Percentiles rank a stretch among this genome's conserved stretches.
phyloP scores from a whole-genome alignment of 2,888 invertebrate species.

The Liposcelis brunnea region DNA sequence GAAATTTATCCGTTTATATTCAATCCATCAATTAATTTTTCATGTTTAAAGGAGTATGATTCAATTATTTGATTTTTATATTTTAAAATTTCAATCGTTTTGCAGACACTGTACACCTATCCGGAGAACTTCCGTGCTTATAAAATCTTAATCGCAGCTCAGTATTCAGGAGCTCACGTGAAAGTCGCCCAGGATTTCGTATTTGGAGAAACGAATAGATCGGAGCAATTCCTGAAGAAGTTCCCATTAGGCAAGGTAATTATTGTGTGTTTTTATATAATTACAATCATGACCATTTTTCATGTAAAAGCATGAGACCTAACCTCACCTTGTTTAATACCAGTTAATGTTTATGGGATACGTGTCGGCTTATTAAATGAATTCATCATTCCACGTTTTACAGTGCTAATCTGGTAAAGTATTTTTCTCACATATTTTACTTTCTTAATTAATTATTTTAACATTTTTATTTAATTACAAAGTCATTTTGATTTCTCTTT shows the following conservation, averaged over 20 bases:
- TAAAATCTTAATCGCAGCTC: constrained; percentile 94
- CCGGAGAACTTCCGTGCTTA: constrained; percentile 96
- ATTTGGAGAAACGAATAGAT: constrained; percentile 86
- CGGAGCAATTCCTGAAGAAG: constrained; percentile 71
- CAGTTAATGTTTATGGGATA: too few species aligned
- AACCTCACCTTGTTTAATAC: too few species aligned
- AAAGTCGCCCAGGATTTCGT: constrained; percentile 72
- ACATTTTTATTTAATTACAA: too few species aligned
- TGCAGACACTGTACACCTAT: constrained; percentile 93
- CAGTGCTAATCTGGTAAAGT: too few species aligned
- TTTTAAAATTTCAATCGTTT: constrained; percentile 23
- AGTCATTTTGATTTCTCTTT: too few species aligned
- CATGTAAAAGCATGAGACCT: too few species aligned
- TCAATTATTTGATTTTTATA: not conserved
- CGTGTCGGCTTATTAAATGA: not conserved
- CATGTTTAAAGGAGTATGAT: constrained; percentile 18
- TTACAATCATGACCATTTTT: too few species aligned
- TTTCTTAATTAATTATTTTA: too few species aligned
- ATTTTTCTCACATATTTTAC: too few species aligned
- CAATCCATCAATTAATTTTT: constrained; percentile 13
- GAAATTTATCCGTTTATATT: constrained; percentile 12
- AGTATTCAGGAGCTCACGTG: constrained; percentile 80
- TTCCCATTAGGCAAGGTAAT: constrained; percentile 96
- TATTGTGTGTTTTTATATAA: too few species aligned
- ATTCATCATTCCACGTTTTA: too few species aligned